Percentiles rank a stretch among this genome's conserved stretches.
phyloP scores from a whole-genome alignment of 2,888 invertebrate species.

The Drosophila robusta region DNA sequence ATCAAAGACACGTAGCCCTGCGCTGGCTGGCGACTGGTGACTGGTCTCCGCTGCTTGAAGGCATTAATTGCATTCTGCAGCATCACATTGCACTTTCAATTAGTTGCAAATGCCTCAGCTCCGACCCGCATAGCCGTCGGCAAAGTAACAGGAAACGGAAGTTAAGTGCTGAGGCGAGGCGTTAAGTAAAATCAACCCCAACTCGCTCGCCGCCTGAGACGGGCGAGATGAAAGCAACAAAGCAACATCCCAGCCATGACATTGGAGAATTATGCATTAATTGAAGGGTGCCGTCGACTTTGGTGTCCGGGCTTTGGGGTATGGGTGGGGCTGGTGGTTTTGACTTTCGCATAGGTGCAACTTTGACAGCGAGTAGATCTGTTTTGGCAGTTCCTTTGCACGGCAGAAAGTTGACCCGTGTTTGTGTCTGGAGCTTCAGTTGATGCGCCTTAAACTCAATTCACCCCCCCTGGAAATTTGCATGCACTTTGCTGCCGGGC shows the following conservation, averaged over 20 bases:
- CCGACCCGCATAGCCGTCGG: constrained; percentile 32
- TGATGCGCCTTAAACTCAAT: constrained; percentile 29
- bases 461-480: constrained; percentile 23
- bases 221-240: constrained; percentile 67
- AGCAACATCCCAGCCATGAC: constrained; percentile 65
- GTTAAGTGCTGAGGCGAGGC: constrained; percentile 82
- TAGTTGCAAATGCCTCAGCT: constrained; percentile 75
- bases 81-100: constrained; percentile 84
- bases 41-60: constrained; percentile 60
- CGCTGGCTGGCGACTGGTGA: constrained; percentile 1
- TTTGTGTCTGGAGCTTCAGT: constrained; percentile 17
- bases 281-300: constrained; percentile 70
- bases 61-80: constrained; percentile 84
- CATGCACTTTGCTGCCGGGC: constrained; percentile 61
- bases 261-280: constrained; percentile 78
- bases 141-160: constrained; percentile 80
- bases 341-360: constrained; percentile 47
- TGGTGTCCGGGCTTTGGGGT: background rate
- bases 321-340: constrained; percentile 7
- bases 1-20: constrained; percentile 57
- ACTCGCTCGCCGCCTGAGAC: constrained; percentile 12
- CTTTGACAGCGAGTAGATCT: constrained; percentile 52
- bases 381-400: constrained; percentile 56
- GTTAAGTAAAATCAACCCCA: constrained; percentile 78
- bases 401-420: constrained; percentile 58